Evolutionary conservation across 1,140 invertebrate species (phyloP).

Genomic region (Euglossa dilemma): DNA sequence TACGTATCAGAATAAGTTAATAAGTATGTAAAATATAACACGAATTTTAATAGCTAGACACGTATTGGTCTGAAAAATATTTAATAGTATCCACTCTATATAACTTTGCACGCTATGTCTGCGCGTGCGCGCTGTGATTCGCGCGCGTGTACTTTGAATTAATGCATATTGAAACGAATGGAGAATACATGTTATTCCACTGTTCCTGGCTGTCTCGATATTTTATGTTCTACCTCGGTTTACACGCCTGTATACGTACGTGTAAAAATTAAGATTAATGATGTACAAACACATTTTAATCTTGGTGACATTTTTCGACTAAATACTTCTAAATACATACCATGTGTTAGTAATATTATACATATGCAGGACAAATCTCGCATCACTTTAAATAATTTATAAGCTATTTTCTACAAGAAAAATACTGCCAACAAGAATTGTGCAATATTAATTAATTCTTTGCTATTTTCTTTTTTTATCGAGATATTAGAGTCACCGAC

Average conservation of each 20-base stretch:
- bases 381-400: no score
- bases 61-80: slow-evolving; percentile 33
- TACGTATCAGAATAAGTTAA: not conserved
- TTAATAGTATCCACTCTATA: slow-evolving; percentile 35
- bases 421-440: no score
- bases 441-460: no score
- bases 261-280: slow-evolving; percentile 11
- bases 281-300: not conserved
- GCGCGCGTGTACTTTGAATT: slow-evolving; percentile 43
- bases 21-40: not conserved
- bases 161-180: slow-evolving; percentile 56
- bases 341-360: not conserved
- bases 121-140: slow-evolving; percentile 23
- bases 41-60: slow-evolving; percentile 25
- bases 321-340: not conserved
- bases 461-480: no score
- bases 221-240: not conserved
- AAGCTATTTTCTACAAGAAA: no score
- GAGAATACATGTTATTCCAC: slow-evolving; percentile 59
- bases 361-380: no score
- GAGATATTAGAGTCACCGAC: no score
- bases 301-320: no score
- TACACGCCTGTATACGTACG: not conserved
- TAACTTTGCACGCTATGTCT: not conserved
- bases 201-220: not conserved